Base-by-base conservation (phyloP, 2,888 invertebrate genomes). In the Toxonevra muliebris region DNA sequence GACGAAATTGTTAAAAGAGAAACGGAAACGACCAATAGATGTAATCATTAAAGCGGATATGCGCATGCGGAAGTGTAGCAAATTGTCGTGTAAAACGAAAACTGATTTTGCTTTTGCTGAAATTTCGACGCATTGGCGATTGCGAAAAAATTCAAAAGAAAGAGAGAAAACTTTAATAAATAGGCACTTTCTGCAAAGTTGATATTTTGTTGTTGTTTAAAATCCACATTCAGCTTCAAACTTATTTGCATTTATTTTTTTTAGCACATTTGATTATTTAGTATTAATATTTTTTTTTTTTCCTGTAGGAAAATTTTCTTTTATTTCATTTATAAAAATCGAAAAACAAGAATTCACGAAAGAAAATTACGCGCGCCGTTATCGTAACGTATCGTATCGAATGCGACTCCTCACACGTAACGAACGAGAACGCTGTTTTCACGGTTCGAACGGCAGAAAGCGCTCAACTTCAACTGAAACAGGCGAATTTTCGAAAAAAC, bases 381-480 rank as follows among this genome's bases (percentile, higher is more conserved):
- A 60, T 48, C 45, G 13, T 50, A 60, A 60, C 40, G 40, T 60
- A 48, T 9, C 30, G 30, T 55, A 40, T 55, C 20, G 30, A 50
- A 50, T 52, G 68, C 61, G 57, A 63, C 58, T 50, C 60, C 30
- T 30, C 30, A 30, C 30, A 30, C 30, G 30, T 30, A 45, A 64
- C 64, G 64, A 57, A 64, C 64, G 61, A 65, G 62, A 62, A 69
- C 69, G 66, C 68, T 62, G 52, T 60, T 62, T 62, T 67, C 73
- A 75, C 74, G 74, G 75, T 73, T 77, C 78, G 78, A 78, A 79
- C 79, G 77, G 76, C 78, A 77, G 78, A 80, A 80, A 79, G 77
- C 77, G 65, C 78, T 79, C 78, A 79, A 79, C 76, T 79, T 78
- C 75, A 76, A 80, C 80, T 80, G 79, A 79, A 77, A 74, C 74